A percentile compares a stretch with the other conserved stretches of the same genome.
These are phyloP conservation scores for Amblyopsis hoosieri DNA, from an alignment of 2,797 vertebrate species.

Conservation along the genomic window DNA sequence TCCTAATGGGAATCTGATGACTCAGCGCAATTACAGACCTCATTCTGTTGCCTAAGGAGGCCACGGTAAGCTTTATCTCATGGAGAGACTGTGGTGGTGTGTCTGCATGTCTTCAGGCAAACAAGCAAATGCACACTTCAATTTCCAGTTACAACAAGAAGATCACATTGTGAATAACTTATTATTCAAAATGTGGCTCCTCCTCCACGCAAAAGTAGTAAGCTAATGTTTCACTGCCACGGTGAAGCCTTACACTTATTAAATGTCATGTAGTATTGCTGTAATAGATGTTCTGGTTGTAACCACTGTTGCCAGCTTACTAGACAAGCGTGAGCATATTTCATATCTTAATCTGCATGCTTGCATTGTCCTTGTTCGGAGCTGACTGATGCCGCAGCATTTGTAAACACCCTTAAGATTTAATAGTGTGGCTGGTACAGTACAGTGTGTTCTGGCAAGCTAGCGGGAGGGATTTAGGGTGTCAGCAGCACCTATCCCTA, in stretches of 20 bases:
- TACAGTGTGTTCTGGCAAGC: no score
- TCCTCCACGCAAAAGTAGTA: not conserved
- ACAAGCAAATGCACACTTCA: no score
- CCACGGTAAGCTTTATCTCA: conserved; percentile 21
- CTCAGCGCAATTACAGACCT: conserved; percentile 56
- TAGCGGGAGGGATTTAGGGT: no score
- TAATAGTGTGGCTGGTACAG: no score
- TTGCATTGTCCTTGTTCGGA: conserved; percentile 48
- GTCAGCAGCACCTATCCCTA: no score
- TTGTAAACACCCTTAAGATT: conserved; percentile 45
- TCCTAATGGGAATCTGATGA: conserved; percentile 65
- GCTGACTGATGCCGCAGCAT: not conserved
- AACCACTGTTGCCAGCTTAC: conserved; percentile 53
- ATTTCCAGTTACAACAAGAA: no score
- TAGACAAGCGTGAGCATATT: conserved; percentile 38
- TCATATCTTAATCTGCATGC: conserved; percentile 54
- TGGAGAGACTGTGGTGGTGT: no score
- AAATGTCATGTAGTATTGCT: conserved; percentile 46
- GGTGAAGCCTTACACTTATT: conserved; percentile 1
- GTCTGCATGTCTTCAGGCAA: no score
- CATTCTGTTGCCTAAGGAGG: conserved; percentile 51
- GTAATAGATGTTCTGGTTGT: conserved; percentile 48
- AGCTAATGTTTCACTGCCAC: not conserved
- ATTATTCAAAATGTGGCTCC: no score
- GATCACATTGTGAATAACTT: no score